Conservation (phyloP, 2,797 vertebrate species). For the Notolabrus celidotus region DNA sequence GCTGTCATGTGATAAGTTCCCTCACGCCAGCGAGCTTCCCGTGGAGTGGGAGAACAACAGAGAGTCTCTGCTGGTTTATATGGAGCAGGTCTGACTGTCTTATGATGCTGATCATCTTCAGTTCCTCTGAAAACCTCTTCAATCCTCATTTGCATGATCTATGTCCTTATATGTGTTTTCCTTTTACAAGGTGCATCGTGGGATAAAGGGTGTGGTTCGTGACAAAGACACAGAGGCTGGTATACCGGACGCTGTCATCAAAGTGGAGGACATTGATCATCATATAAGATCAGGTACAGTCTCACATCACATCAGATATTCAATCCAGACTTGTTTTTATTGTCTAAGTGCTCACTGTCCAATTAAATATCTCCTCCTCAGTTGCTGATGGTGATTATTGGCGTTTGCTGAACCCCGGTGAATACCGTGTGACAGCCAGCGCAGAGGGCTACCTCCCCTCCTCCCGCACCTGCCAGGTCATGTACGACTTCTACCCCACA, state of each 20-base stretch:
- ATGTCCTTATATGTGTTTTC: not conserved
- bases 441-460: slow-evolving; percentile 88
- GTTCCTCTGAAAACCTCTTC: not conserved
- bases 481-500: slow-evolving; percentile 88
- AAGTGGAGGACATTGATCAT: slow-evolving; percentile 93
- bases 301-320: not conserved
- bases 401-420: slow-evolving; percentile 95
- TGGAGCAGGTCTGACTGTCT: slow-evolving; percentile 90
- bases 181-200: slow-evolving; percentile 88
- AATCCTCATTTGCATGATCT: rapidly evolving
- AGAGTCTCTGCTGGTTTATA: slow-evolving; percentile 92
- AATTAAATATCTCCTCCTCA: slow-evolving; percentile 47
- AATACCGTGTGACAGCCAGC: slow-evolving; percentile 89
- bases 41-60: slow-evolving; percentile 94
- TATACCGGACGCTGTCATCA: slow-evolving; percentile 88
- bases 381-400: slow-evolving; percentile 91
- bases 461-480: slow-evolving; percentile 85
- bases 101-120: too few species aligned
- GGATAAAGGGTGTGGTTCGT: slow-evolving; percentile 90
- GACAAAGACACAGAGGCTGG: slow-evolving; percentile 89
- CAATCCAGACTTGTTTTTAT: too few species aligned
- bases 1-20: slow-evolving; percentile 95
- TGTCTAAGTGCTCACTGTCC: too few species aligned
- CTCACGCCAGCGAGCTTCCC: slow-evolving; percentile 90
- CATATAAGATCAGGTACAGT: slow-evolving; percentile 90